Evolutionary conservation across 1,140 invertebrate genomes (phyloP).

Genomic region (Drosophila paulistorum): DNA sequence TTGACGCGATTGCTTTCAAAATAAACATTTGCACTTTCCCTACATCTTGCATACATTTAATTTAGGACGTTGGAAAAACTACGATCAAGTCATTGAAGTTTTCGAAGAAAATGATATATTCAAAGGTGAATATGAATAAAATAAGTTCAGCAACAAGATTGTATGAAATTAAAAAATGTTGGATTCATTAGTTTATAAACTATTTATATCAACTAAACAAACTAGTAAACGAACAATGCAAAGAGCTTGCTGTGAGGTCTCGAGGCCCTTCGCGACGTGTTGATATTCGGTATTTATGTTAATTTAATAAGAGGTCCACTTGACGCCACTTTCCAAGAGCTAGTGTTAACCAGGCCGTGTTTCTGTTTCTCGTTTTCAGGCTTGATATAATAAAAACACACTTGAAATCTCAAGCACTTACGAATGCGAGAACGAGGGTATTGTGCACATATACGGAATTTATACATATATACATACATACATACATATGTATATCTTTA

Average conservation of each 20-base stretch:
- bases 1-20: too few species aligned
- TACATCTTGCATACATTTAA: too few species aligned
- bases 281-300: slow-evolving; percentile 49
- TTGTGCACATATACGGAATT: background rate
- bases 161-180: too few species aligned
- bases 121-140: too few species aligned
- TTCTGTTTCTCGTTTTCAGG: slow-evolving; percentile 50
- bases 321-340: slow-evolving; percentile 51
- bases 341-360: slow-evolving; percentile 23
- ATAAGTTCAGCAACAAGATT: too few species aligned
- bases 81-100: too few species aligned
- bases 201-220: background rate
- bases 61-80: too few species aligned
- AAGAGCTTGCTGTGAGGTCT: slow-evolving; percentile 33
- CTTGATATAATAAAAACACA: slow-evolving; percentile 46
- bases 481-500: background rate
- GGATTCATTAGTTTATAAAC: background rate
- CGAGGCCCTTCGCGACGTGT: slow-evolving; percentile 15
- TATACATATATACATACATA: background rate
- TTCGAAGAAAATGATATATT: too few species aligned
- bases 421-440: slow-evolving; percentile 14
- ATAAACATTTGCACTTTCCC: too few species aligned
- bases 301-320: slow-evolving; percentile 56
- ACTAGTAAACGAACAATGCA: background rate
- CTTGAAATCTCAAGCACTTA: slow-evolving; percentile 27